These are phyloP conservation scores for Apamea epomidion DNA, from an alignment of 2,888 invertebrate genomes.

Conservation along the genomic window DNA sequence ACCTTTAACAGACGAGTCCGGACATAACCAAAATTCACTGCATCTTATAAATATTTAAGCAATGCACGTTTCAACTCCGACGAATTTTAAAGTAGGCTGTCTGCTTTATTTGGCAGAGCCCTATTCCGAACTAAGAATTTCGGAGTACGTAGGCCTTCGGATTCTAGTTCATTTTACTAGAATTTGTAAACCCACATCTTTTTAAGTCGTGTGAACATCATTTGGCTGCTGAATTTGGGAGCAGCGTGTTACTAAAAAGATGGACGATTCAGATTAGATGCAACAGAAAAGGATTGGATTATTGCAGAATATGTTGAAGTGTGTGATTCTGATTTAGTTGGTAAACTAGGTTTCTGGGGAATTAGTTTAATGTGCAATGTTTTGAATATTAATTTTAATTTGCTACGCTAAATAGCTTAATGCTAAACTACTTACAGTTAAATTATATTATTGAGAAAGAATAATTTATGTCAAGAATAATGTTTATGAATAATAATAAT, in stretches of 20 bases:
- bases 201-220: conserved; percentile 42
- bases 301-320: conserved; percentile 31
- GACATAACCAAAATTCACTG: conserved; percentile 25
- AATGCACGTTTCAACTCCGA: conserved; percentile 6
- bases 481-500: neutral
- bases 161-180: conserved; percentile 38
- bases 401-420: neutral
- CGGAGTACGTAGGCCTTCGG: conserved; percentile 13
- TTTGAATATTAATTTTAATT: conserved; percentile 11
- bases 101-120: conserved; percentile 9
- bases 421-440: neutral
- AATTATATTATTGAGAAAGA: neutral
- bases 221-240: conserved; percentile 33
- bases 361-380: conserved; percentile 38
- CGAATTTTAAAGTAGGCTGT: conserved; percentile 8
- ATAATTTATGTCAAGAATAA: neutral
- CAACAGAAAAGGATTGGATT: conserved; percentile 37
- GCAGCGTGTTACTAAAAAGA: conserved; percentile 29
- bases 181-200: conserved; percentile 23
- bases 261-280: conserved; percentile 50
- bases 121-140: conserved; percentile 17
- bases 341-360: conserved; percentile 40
- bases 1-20: conserved; percentile 7
- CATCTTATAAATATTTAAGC: conserved; percentile 9
- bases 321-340: conserved; percentile 34